Base-by-base conservation (phyloP, 2,113 vertebrate species). In the Ceratotherium simum region DNA sequence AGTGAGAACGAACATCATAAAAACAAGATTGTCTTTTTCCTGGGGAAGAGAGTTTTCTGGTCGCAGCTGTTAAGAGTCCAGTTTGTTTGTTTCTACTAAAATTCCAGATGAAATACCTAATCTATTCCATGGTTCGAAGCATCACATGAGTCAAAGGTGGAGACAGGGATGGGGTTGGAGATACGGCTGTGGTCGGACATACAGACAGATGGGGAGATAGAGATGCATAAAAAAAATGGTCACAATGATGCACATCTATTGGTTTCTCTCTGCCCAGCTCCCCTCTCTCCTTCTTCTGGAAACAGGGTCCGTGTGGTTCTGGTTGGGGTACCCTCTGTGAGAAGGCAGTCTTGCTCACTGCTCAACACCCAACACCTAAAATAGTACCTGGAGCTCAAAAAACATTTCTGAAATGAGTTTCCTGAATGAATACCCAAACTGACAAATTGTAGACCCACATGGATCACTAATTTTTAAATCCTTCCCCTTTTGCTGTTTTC, bases 171-270 rank as follows among this genome's bases (percentile, higher is more conserved):
- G 13, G 46, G 42, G 29, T 16, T 8, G 9, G 20, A 29, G 48
- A 21, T 1, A 31, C n/a, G 31, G 48, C 18, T 1, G 25, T 20
- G 8, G 42, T 14, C 42, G 13, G 51, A 67, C 46, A n/a, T 0
- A 1, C 31, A 51, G 54, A 46, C 6, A 54, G n/a, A 39, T 5
- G 20, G 48, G 25, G 90, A 70, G 75, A 6, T 3, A 21, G 16
- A 39, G 25, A 9, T 6, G 4, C 27, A 78, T 36, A 7, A 25
- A 33, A 2, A 10, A 27, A 48, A 6, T 54, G 4, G 13, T 65
- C 76, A 9, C 39, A 6, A 18, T 2, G 5, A 27, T 2, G 3
- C 7, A 0, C 1, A 9, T 29, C 29, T 58, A 4, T 39, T 8
- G 11, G 54, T 6, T 29, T 21, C 65, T 1, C 17, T 20, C 65